These are phyloP conservation scores for Nycticorax nycticorax DNA, from an alignment of 2,113 vertebrate genomes.

Conservation along the genomic window DNA sequence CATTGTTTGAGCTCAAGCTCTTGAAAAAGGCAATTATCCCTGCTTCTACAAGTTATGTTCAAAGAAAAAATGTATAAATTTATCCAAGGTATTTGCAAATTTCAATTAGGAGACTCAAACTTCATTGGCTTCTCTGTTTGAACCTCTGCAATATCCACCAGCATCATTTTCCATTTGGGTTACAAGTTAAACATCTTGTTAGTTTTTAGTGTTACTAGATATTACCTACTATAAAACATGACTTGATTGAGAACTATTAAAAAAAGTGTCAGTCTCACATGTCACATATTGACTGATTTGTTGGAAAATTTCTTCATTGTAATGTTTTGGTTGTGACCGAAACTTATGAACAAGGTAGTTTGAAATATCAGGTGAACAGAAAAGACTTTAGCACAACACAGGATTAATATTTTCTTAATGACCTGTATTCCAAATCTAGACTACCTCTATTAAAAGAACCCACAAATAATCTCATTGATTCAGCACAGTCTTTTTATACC, in stretches of 20 bases:
- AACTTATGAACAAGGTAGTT: background rate
- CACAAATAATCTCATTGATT: background rate
- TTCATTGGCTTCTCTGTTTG: background rate
- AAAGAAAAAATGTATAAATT: background rate
- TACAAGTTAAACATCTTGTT: background rate
- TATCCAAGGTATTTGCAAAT: background rate
- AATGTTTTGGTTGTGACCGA: background rate
- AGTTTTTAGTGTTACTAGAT: background rate
- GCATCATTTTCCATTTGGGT: background rate
- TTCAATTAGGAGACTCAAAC: background rate
- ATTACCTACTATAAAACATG: background rate
- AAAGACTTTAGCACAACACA: background rate
- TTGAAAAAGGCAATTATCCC: background rate
- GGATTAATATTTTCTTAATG: background rate
- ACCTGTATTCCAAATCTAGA: background rate
- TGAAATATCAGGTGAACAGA: background rate
- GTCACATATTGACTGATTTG: background rate
- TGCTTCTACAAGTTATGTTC: background rate
- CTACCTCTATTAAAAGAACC: background rate
- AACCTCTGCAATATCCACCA: background rate
- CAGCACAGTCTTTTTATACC: background rate
- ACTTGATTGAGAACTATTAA: background rate
- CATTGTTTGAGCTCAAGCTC: background rate
- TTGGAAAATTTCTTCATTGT: background rate
- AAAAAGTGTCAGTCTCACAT: background rate